Percentiles rank a stretch among this genome's conserved stretches.
Evolutionary conservation across 2,113 vertebrate species (phyloP).

Genomic region (Eurypyga helias): DNA sequence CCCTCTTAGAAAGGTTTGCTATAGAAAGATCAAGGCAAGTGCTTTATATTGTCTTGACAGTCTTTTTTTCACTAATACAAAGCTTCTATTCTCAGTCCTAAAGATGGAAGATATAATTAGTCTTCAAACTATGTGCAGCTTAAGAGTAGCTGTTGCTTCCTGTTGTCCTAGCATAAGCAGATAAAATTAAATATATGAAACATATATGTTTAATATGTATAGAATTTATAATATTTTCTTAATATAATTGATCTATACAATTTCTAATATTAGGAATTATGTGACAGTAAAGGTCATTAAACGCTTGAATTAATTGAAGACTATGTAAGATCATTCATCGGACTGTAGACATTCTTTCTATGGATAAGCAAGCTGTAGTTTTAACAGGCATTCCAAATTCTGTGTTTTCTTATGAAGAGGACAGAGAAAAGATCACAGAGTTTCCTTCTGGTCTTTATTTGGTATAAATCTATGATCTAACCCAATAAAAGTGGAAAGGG

Average conservation of each 20-base stretch:
- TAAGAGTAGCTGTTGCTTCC: neutral
- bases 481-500: neutral
- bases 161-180: neutral
- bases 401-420: neutral
- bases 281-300: neutral
- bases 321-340: neutral
- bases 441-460: neutral
- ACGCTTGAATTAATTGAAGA: neutral
- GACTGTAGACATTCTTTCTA: neutral
- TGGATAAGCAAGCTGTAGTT: neutral
- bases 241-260: neutral
- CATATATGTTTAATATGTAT: neutral
- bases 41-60: neutral
- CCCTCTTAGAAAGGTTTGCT: neutral
- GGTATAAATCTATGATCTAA: neutral
- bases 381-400: neutral
- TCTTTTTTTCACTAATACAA: neutral
- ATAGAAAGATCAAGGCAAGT: neutral
- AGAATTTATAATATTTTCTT: neutral
- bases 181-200: neutral
- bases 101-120: neutral
- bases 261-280: neutral
- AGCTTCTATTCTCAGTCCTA: neutral
- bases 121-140: neutral
- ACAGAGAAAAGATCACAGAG: neutral